A percentile compares a stretch with the other conserved stretches of the same genome.
Conservation (phyloP, 2,888 invertebrate genomes). For the Leistus spinibarbis region DNA sequence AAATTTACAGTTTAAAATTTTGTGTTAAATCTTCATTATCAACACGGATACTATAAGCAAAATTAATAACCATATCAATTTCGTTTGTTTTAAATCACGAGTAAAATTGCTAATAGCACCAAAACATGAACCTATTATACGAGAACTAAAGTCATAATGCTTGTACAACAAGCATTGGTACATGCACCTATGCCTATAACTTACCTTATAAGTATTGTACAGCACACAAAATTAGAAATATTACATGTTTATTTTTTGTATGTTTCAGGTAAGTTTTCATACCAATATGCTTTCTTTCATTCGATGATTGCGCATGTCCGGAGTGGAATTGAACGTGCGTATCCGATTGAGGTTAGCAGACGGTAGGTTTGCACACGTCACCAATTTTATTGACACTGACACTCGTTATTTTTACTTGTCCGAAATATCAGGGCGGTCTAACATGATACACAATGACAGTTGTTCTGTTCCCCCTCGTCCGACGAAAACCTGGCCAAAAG, state of each 20-base stretch:
- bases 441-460: constrained; percentile 29
- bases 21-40: neutral
- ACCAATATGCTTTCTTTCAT: neutral
- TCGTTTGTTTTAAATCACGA: too few relatives aligned
- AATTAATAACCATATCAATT: too few relatives aligned
- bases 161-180: too few relatives aligned
- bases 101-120: too few relatives aligned
- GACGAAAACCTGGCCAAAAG: too few relatives aligned
- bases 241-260: neutral
- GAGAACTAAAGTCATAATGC: too few relatives aligned
- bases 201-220: neutral
- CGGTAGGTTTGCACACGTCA: constrained; percentile 36
- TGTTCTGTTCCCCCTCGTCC: constrained; percentile 16
- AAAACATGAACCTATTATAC: too few relatives aligned
- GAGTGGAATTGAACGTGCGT: constrained; percentile 7
- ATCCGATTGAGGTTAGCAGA: neutral
- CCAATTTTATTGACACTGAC: constrained; percentile 35
- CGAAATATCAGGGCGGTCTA: constrained; percentile 24
- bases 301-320: neutral
- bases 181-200: too few relatives aligned
- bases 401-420: constrained; percentile 30
- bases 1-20: neutral
- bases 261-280: constrained; percentile 36
- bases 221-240: neutral
- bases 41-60: neutral